Percentiles rank a stretch among this genome's conserved stretches.
Conservation (phyloP, 2,113 vertebrate species). For the Irena cyanogastra region DNA sequence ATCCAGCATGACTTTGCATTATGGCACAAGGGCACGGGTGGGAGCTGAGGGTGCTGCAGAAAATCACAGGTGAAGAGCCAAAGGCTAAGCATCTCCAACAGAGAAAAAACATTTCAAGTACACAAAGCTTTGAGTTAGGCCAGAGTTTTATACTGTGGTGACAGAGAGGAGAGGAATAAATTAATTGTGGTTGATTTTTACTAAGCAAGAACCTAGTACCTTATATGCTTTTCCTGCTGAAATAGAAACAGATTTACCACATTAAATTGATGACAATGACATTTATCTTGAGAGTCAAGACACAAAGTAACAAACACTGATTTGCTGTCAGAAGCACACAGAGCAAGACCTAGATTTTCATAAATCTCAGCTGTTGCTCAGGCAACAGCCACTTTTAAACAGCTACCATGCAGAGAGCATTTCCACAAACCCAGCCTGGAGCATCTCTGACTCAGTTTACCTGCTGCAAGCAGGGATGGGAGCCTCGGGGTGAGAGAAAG, state of each 20-base stretch:
- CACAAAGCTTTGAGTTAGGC: background rate
- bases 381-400: slow-evolving; percentile 18
- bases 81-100: background rate
- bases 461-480: background rate
- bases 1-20: slow-evolving; percentile 50
- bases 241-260: background rate
- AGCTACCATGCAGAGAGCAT: background rate
- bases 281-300: background rate
- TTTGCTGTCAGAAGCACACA: background rate
- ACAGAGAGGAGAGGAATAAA: background rate
- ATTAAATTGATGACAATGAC: background rate
- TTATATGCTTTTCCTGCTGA: background rate
- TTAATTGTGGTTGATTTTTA: background rate
- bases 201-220: background rate
- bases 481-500: background rate
- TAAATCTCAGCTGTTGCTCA: slow-evolving; percentile 14
- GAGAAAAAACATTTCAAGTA: background rate
- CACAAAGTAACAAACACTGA: background rate
- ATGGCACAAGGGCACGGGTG: background rate
- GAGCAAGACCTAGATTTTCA: slow-evolving; percentile 32
- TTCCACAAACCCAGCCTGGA: background rate
- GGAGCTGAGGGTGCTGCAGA: background rate
- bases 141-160: background rate
- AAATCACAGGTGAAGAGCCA: background rate
- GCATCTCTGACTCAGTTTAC: slow-evolving; percentile 28